phyloP scores from a whole-genome alignment of 1,140 invertebrate species.

The Coenobita brevimanus region DNA sequence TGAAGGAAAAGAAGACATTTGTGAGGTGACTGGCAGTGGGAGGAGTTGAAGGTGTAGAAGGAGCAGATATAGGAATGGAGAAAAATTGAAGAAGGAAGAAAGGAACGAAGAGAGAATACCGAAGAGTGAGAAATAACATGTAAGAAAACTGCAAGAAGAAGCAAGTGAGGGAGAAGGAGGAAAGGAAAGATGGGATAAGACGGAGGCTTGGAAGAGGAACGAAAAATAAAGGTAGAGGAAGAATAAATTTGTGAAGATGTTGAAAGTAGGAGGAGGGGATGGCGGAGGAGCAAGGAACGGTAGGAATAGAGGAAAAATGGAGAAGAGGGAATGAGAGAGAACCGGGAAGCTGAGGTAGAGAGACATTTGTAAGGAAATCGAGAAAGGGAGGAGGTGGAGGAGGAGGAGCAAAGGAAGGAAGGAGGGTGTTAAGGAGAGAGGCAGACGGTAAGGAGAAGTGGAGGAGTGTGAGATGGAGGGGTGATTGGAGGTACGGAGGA shows the following conservation, averaged over 20 bases:
- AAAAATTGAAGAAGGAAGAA: too few relatives aligned
- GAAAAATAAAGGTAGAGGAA: too few relatives aligned
- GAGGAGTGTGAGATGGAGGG: background rate
- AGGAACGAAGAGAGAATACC: too few relatives aligned
- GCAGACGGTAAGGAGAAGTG: background rate
- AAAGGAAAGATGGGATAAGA: too few relatives aligned
- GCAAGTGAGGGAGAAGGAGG: too few relatives aligned
- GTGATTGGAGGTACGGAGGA: background rate
- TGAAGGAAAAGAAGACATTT: too few relatives aligned
- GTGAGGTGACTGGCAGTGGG: background rate
- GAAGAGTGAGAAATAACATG: too few relatives aligned
- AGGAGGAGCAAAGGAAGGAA: too few relatives aligned
- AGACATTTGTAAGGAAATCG: background rate
- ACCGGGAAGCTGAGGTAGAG: background rate
- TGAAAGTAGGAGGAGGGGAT: too few relatives aligned
- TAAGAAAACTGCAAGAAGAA: too few relatives aligned
- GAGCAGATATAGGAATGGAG: background rate
- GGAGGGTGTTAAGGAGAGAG: background rate
- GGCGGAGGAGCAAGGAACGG: background rate
- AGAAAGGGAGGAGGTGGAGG: conserved; percentile 9
- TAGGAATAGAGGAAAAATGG: background rate
- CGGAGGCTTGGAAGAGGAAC: background rate
- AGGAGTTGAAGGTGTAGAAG: background rate
- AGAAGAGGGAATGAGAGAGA: background rate
- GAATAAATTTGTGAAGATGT: too few relatives aligned